Evolutionary conservation across 1,140 invertebrate species (phyloP).

Genomic region (Apis mellifera): DNA sequence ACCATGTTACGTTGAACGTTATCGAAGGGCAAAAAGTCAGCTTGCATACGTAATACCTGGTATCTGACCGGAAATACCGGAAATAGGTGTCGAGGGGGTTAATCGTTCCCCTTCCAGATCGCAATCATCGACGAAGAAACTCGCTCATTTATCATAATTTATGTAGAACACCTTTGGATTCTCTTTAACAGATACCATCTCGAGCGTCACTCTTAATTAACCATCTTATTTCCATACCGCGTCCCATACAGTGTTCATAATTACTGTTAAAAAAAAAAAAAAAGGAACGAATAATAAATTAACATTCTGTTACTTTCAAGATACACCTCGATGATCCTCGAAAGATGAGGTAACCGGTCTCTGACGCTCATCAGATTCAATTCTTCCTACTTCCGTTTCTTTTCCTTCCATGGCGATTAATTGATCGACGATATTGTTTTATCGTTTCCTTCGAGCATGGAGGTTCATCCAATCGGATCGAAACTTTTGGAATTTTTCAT

Average conservation of each 20-base stretch:
- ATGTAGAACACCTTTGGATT: neutral
- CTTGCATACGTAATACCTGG: neutral
- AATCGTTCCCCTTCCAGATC: neutral
- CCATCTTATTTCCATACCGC: neutral
- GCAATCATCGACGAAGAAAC: neutral
- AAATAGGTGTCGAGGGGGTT: conserved; percentile 14
- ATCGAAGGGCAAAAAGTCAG: neutral
- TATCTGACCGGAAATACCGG: neutral
- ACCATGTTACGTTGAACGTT: neutral
- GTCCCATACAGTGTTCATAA: neutral
- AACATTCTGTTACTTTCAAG: conserved; percentile 8
- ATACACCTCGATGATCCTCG: neutral
- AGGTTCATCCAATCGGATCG: neutral
- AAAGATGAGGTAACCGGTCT: conserved; percentile 2
- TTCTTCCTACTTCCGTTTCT: neutral
- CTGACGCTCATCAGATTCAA: neutral
- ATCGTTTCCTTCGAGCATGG: neutral
- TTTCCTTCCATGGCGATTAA: neutral
- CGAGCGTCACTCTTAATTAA: conserved; percentile 26
- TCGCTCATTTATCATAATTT: conserved; percentile 27
- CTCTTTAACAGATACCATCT: conserved; percentile 10
- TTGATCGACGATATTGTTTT: neutral
- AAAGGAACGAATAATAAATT: neutral
- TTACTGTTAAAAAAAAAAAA: neutral
- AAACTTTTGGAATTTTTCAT: neutral